Evolutionary conservation across 2,113 vertebrate genomes (phyloP).

Genomic region (Phrynosoma platyrhinos): DNA sequence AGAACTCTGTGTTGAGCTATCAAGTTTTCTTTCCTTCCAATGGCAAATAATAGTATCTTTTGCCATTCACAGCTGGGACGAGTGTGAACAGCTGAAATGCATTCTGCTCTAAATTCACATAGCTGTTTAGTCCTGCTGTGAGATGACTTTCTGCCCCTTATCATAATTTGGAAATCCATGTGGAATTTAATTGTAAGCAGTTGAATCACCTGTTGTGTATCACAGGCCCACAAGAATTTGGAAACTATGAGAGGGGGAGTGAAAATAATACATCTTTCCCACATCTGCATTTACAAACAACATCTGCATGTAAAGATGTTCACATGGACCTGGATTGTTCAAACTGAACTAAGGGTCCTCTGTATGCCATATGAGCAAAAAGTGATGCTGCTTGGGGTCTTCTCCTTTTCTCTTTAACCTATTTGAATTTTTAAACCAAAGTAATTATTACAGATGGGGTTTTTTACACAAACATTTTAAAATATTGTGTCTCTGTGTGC

Average conservation of each 20-base stretch:
- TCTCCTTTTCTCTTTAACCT: neutral
- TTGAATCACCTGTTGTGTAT: neutral
- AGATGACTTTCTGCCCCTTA: neutral
- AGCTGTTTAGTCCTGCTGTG: neutral
- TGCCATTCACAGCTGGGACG: neutral
- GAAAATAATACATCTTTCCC: neutral
- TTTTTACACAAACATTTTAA: neutral
- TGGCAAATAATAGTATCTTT: neutral
- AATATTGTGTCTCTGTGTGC: neutral
- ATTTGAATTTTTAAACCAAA: neutral
- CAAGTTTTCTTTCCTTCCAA: neutral
- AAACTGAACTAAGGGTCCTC: neutral
- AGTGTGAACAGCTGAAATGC: conserved; percentile 9
- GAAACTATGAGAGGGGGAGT: neutral
- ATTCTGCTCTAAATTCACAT: conserved; percentile 1
- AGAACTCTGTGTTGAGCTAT: neutral
- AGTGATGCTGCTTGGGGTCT: no score
- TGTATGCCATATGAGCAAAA: neutral
- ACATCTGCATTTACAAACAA: neutral
- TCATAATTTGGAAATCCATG: neutral
- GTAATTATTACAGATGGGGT: neutral
- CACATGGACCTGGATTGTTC: neutral
- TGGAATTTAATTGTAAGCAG: neutral
- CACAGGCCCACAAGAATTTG: neutral
- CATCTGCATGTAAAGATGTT: neutral